Conservation (phyloP, 2,797 vertebrate genomes). For the Lagodon rhomboides region DNA sequence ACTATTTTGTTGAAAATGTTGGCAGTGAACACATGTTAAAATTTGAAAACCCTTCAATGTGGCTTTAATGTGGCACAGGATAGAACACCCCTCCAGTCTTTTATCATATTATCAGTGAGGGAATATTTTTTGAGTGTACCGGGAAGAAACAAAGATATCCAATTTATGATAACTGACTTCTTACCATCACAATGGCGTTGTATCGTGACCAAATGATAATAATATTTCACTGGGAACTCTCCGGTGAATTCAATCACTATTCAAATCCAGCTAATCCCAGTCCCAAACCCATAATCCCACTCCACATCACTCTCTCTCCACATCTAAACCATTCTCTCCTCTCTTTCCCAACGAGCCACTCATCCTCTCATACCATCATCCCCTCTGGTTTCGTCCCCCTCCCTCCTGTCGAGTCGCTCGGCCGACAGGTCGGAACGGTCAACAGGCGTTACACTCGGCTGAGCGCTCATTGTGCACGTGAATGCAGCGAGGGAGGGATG, state of each 20-base stretch:
- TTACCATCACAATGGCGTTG: neutral
- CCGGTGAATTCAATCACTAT: constrained; percentile 23
- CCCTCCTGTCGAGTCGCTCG: constrained; percentile 66
- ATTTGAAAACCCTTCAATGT: neutral
- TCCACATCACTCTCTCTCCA: constrained; percentile 54
- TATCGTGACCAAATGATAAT: constrained; percentile 11
- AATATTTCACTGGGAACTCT: constrained; percentile 30
- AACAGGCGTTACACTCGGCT: constrained; percentile 89
- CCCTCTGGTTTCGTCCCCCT: constrained; percentile 30
- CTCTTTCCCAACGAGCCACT: constrained; percentile 48
- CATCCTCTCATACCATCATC: constrained; percentile 47
- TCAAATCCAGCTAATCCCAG: constrained; percentile 48
- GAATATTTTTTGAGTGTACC: neutral
- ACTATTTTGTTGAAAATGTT: neutral
- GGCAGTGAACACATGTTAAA: neutral
- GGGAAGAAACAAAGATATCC: neutral
- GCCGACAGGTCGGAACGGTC: constrained; percentile 89
- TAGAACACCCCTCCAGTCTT: neutral
- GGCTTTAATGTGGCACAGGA: neutral
- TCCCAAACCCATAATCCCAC: constrained; percentile 69
- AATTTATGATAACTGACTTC: neutral
- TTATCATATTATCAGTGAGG: neutral
- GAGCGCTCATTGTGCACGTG: constrained; percentile 90
- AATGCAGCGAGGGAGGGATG: constrained; percentile 84
- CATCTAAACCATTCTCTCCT: constrained; percentile 23